phyloP scores from a whole-genome alignment of 1,140 invertebrate species.

The Conus betulinus region DNA sequence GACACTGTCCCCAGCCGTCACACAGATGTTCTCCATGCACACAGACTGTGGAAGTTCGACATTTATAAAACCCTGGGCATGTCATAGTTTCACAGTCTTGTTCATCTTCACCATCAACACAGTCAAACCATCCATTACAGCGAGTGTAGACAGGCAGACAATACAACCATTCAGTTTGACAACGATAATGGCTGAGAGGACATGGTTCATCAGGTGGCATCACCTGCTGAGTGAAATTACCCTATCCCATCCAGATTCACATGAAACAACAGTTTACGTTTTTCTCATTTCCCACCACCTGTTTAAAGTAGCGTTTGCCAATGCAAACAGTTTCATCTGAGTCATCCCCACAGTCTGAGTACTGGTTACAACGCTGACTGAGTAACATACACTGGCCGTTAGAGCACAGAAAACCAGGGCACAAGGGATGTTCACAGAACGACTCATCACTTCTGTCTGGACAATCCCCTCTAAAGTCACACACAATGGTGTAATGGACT shows the following conservation, averaged over 20 bases:
- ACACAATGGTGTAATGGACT: conserved; percentile 11
- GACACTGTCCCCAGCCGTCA: conserved; percentile 19
- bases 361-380: too few relatives aligned
- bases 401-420: not conserved
- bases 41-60: not conserved
- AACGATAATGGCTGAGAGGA: not conserved
- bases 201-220: not conserved
- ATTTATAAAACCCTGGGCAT: conserved; percentile 9
- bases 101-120: not conserved
- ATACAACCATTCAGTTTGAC: not conserved
- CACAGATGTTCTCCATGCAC: not conserved
- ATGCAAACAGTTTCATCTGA: too few relatives aligned
- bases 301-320: too few relatives aligned
- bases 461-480: conserved; percentile 10
- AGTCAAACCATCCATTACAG: conserved; percentile 14
- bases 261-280: too few relatives aligned
- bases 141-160: conserved; percentile 7
- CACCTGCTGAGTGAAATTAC: not conserved
- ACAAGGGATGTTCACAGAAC: not conserved
- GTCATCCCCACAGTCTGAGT: too few relatives aligned
- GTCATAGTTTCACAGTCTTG: not conserved
- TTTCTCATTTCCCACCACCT: too few relatives aligned
- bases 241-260: not conserved
- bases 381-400: conserved; percentile 17
- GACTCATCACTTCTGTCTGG: not conserved